Percentiles rank a stretch among this genome's conserved stretches.
Conservation (phyloP, 2,113 vertebrate species). For the Thinocorus orbignyianus region DNA sequence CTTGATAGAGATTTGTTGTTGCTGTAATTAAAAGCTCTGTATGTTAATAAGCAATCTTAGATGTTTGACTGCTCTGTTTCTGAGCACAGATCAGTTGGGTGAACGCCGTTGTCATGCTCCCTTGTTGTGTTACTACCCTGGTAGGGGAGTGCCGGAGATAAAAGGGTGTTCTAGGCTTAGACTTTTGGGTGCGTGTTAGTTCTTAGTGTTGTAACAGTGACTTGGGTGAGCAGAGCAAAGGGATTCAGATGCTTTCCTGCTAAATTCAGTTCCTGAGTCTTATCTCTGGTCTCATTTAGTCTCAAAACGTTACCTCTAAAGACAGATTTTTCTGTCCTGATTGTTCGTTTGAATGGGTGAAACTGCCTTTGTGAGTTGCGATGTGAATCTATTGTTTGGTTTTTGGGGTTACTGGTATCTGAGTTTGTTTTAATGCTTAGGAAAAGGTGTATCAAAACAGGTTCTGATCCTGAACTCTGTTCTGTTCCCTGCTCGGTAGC, state of each 20-base stretch:
- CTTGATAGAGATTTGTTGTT: not conserved
- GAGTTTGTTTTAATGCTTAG: not conserved
- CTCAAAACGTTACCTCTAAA: not conserved
- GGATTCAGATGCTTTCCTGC: not conserved
- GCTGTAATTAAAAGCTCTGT: not conserved
- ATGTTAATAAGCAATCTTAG: not conserved
- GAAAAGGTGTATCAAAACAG: not conserved
- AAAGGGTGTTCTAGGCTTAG: not conserved
- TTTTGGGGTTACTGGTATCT: not conserved
- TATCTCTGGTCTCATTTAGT: not conserved
- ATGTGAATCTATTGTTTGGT: not conserved
- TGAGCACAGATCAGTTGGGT: fast-evolving
- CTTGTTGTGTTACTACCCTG: not conserved
- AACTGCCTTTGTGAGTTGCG: not conserved
- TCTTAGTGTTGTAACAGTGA: not conserved
- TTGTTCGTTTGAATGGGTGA: not conserved
- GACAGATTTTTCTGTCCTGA: not conserved
- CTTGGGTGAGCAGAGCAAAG: not conserved
- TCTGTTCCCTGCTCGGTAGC: slow-evolving; percentile 54
- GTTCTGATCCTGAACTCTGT: not conserved
- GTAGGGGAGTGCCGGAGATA: not conserved
- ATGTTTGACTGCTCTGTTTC: not conserved
- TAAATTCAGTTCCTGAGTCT: not conserved
- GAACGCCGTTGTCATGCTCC: fast-evolving
- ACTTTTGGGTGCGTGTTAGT: not conserved